Conservation (phyloP, 2,113 vertebrate genomes). For the Malurus melanocephalus region DNA sequence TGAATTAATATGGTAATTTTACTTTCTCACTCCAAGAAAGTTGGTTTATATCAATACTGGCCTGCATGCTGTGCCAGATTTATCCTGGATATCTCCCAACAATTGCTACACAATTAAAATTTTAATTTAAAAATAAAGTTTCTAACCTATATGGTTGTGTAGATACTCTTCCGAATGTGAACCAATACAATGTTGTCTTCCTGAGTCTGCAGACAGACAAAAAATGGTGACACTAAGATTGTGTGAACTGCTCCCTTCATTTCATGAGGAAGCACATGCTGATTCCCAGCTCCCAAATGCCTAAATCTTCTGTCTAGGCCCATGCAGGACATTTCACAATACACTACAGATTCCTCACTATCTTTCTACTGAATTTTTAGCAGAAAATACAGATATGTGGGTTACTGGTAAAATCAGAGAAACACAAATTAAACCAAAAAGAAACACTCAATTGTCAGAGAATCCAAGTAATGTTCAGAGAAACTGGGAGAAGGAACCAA, state of each 20-base stretch:
- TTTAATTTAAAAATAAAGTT: slow-evolving; percentile 49
- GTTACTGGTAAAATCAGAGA: background rate
- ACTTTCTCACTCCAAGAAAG: background rate
- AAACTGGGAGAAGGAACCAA: background rate
- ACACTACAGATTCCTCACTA: background rate
- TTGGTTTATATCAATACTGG: background rate
- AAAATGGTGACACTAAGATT: slow-evolving; percentile 34
- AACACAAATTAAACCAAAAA: background rate
- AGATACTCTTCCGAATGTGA: slow-evolving; percentile 71
- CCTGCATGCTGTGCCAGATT: slow-evolving; percentile 6
- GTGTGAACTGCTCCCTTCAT: background rate
- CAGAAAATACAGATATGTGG: background rate
- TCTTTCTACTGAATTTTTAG: background rate
- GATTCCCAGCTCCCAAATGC: background rate
- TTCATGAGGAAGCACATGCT: background rate
- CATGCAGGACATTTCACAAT: background rate
- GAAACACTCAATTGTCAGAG: background rate
- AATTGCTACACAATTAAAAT: slow-evolving; percentile 1
- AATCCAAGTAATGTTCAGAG: background rate
- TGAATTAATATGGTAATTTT: background rate
- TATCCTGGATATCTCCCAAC: background rate
- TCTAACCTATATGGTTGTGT: slow-evolving; percentile 71
- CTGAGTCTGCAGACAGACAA: slow-evolving; percentile 69
- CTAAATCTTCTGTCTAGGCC: background rate
- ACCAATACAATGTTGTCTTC: slow-evolving; percentile 67